phyloP scores from a whole-genome alignment of 2,888 invertebrate genomes.

The Dorcus hopei region DNA sequence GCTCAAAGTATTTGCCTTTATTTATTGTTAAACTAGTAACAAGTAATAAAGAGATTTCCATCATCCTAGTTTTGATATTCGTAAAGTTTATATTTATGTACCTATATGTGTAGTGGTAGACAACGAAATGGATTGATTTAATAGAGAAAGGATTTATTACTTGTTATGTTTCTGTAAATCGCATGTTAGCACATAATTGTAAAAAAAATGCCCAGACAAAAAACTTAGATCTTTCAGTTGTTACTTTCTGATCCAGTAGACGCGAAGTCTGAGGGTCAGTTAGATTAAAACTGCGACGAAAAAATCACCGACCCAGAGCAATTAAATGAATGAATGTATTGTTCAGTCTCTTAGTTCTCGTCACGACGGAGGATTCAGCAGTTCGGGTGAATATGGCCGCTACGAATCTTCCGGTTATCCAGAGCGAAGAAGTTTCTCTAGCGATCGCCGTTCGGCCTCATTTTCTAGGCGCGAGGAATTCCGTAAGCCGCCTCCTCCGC shows the following conservation, averaged over 20 bases:
- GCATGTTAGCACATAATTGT: background rate
- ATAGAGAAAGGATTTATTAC: background rate
- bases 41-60: background rate
- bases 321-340: conserved; percentile 29
- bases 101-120: too few relatives aligned
- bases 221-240: background rate
- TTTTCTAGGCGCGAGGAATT: conserved; percentile 42
- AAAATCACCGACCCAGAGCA: conserved; percentile 7
- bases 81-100: too few relatives aligned
- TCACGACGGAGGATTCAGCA: conserved; percentile 49
- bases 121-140: too few relatives aligned
- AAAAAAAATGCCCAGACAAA: background rate
- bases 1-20: too few relatives aligned
- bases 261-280: conserved; percentile 35
- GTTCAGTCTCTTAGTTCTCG: conserved; percentile 49
- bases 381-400: conserved; percentile 57
- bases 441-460: conserved; percentile 42
- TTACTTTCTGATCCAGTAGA: conserved; percentile 26
- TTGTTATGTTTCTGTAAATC: conserved; percentile 1
- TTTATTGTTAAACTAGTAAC: background rate
- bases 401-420: conserved; percentile 58
- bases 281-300: background rate
- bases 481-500: conserved; percentile 42
- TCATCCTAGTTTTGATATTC: background rate
- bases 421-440: conserved; percentile 56